Conservation (phyloP, 1,140 invertebrate genomes). For the Proctacanthus coquilletti region DNA sequence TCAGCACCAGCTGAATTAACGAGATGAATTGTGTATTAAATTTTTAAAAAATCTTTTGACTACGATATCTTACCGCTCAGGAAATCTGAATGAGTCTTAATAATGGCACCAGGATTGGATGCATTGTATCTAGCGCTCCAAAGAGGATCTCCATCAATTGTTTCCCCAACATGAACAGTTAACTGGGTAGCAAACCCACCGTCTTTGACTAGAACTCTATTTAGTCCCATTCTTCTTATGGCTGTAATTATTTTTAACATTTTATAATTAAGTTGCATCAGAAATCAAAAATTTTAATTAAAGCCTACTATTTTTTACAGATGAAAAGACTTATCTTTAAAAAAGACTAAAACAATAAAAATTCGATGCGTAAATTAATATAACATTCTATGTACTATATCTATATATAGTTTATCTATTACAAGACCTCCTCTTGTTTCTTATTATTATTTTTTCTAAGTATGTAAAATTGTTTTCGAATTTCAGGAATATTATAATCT, state of each 20-base stretch:
- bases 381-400: too few species aligned
- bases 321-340: too few species aligned
- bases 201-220: conserved; percentile 45
- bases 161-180: conserved; percentile 47
- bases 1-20: conserved; percentile 53
- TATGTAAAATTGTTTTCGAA: too few species aligned
- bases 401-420: too few species aligned
- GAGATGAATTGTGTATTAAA: conserved; percentile 21
- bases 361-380: too few species aligned
- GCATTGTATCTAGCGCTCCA: conserved; percentile 66
- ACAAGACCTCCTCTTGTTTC: too few species aligned
- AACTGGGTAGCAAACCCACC: conserved; percentile 67
- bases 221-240: background rate
- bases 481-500: too few species aligned
- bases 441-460: too few species aligned
- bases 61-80: conserved; percentile 30
- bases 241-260: background rate
- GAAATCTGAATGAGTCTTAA: conserved; percentile 62
- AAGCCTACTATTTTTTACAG: too few species aligned
- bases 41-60: conserved; percentile 2
- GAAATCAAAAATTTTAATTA: too few species aligned
- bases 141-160: conserved; percentile 56
- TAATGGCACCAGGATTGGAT: conserved; percentile 52
- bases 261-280: conserved; percentile 1
- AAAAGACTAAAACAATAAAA: too few species aligned